These are phyloP conservation scores for Pangasianodon gigas DNA, from an alignment of 2,113 vertebrate genomes.

Conservation along the genomic window DNA sequence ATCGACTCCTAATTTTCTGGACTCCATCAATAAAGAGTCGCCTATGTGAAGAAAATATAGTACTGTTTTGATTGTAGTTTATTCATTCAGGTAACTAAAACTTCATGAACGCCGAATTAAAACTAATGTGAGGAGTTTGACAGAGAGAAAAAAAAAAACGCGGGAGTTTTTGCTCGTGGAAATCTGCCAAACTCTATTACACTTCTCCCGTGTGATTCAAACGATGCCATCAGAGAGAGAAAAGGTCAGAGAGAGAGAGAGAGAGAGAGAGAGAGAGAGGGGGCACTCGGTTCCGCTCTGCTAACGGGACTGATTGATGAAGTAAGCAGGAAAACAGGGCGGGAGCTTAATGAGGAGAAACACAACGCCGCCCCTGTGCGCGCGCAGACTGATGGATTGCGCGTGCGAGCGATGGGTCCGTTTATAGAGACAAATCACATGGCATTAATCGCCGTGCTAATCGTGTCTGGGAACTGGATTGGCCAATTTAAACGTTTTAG, in stretches of 20 bases:
- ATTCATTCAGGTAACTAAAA: neutral
- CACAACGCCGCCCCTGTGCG: conserved; percentile 50
- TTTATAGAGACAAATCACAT: conserved; percentile 47
- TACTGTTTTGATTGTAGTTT: neutral
- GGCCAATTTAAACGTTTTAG: conserved; percentile 7
- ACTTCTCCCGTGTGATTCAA: conserved; percentile 32
- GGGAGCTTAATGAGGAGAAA: conserved; percentile 58
- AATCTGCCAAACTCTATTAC: neutral
- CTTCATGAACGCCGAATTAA: neutral
- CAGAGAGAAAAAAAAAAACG: neutral
- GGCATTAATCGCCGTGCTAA: conserved; percentile 33
- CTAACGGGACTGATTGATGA: conserved; percentile 51
- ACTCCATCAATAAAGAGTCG: neutral
- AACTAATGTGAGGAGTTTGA: neutral
- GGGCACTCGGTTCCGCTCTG: conserved; percentile 39
- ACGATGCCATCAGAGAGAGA: conserved; percentile 12
- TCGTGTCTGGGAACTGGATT: conserved; percentile 16
- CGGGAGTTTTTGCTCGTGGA: neutral
- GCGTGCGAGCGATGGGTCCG: conserved; percentile 47
- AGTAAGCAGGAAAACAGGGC: conserved; percentile 49
- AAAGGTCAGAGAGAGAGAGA: conserved; percentile 28
- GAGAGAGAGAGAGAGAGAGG: neutral
- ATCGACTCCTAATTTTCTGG: neutral
- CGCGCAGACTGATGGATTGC: conserved; percentile 53
- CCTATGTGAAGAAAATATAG: neutral